A percentile compares a stretch with the other conserved stretches of the same genome.
These are phyloP conservation scores for Epinephelus coioides DNA, from an alignment of 2,797 vertebrate genomes.

Conservation along the genomic window DNA sequence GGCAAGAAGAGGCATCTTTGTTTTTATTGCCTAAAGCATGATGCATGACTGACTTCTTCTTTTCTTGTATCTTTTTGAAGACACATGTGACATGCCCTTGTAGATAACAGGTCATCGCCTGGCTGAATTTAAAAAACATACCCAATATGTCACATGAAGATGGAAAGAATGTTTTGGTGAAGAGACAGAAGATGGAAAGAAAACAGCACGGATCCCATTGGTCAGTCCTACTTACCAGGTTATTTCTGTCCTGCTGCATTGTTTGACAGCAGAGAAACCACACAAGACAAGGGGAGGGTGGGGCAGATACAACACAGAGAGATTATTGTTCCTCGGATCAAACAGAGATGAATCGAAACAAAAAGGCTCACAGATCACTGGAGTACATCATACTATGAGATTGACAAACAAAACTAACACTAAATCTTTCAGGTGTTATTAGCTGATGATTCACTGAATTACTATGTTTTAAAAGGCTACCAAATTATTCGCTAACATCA, in stretches of 20 bases:
- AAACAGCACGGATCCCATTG: conserved; percentile 66
- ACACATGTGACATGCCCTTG: background rate
- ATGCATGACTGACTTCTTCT: background rate
- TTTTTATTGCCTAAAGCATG: background rate
- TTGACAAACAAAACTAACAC: conserved; percentile 1
- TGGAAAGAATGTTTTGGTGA: conserved; percentile 46
- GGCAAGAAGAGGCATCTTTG: background rate
- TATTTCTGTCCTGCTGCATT: conserved; percentile 99
- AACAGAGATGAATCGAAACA: conserved; percentile 65
- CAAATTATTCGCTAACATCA: background rate
- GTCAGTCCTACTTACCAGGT: conserved; percentile 93
- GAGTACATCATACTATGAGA: conserved; percentile 36
- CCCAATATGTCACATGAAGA: conserved; percentile 51
- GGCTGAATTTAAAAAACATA: conserved; percentile 46
- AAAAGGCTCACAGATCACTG: conserved; percentile 61
- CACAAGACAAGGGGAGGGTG: conserved; percentile 82
- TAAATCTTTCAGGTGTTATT: conserved; percentile 17
- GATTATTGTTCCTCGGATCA: conserved; percentile 83
- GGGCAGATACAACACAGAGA: conserved; percentile 86
- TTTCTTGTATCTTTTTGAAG: conserved; percentile 11
- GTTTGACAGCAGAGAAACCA: conserved; percentile 89
- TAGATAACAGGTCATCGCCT: conserved; percentile 1
- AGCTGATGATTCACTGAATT: background rate
- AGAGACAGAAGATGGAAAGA: conserved; percentile 45
- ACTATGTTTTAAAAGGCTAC: background rate